Conservation (phyloP, 1,140 invertebrate genomes). For the Drosophila ambigua region DNA sequence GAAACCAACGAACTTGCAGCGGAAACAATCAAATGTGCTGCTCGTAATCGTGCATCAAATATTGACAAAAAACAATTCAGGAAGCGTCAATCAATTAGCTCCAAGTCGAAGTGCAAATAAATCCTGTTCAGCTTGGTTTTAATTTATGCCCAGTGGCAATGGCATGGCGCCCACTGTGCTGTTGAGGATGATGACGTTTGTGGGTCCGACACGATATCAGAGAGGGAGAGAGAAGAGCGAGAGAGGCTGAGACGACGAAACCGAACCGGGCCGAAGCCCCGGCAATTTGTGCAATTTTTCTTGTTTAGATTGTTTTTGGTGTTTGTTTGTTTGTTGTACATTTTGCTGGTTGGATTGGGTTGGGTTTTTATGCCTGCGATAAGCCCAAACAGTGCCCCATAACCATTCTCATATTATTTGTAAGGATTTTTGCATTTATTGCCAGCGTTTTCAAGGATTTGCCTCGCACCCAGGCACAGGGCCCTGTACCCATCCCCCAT, state of each 20-base stretch:
- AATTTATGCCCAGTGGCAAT: background rate
- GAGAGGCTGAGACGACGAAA: conserved; percentile 45
- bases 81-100: conserved; percentile 15
- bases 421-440: conserved; percentile 82
- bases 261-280: conserved; percentile 60
- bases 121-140: background rate
- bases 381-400: conserved; percentile 73
- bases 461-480: conserved; percentile 27
- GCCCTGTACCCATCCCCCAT: no score
- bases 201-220: conserved; percentile 35
- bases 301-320: conserved; percentile 78
- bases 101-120: background rate
- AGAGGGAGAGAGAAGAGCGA: background rate
- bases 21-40: conserved; percentile 22
- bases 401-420: conserved; percentile 80
- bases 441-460: conserved; percentile 77
- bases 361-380: conserved; percentile 70
- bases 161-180: conserved; percentile 28
- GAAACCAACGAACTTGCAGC: conserved; percentile 19
- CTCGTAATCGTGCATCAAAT: conserved; percentile 10
- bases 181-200: conserved; percentile 53
- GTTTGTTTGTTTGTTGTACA: conserved; percentile 36
- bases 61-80: background rate
- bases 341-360: background rate
- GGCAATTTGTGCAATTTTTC: conserved; percentile 78